Conservation (phyloP, 2,797 vertebrate genomes). For the Rhynchotus rufescens region DNA sequence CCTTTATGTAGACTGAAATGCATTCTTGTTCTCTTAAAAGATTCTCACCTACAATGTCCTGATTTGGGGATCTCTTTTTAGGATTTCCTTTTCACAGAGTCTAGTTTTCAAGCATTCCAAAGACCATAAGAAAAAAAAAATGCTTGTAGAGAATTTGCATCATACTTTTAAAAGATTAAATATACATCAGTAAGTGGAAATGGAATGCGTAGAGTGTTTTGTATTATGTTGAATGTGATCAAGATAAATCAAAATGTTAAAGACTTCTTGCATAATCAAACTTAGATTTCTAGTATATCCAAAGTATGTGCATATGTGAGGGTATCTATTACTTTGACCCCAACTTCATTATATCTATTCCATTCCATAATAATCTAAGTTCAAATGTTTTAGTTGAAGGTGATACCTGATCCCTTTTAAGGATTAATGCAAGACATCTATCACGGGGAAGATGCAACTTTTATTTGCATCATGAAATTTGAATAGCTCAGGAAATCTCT, state of each 20-base stretch:
- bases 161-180: neutral
- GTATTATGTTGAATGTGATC: neutral
- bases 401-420: neutral
- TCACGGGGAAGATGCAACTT: neutral
- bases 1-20: neutral
- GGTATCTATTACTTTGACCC: neutral
- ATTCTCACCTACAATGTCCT: neutral
- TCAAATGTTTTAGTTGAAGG: neutral
- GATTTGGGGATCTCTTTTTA: neutral
- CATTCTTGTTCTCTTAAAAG: neutral
- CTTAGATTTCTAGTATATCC: neutral
- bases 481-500: neutral
- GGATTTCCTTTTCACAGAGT: neutral
- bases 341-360: neutral
- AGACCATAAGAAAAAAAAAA: neutral
- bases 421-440: neutral
- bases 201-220: neutral
- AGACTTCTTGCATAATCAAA: neutral
- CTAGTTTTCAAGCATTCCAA: neutral
- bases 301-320: neutral
- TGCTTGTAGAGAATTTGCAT: neutral
- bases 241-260: neutral
- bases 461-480: neutral
- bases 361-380: neutral
- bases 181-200: neutral